Evolutionary conservation across 2,888 invertebrate genomes (phyloP).

Genomic region (Cartodere bifasciata): DNA sequence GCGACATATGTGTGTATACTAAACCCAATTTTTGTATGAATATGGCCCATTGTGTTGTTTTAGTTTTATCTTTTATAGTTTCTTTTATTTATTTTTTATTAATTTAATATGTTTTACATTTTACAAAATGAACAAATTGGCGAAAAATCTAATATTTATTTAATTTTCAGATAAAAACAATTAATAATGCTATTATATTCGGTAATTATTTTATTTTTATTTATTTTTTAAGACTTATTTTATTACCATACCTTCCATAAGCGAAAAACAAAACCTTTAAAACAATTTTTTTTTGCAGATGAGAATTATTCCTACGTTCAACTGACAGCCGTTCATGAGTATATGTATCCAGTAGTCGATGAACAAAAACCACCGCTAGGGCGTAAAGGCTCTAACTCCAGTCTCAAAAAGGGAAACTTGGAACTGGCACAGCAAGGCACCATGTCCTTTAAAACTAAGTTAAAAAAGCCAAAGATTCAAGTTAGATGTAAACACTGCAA

Average conservation of each 20-base stretch:
- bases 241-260: no score
- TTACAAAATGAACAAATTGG: no score
- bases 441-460: constrained; percentile 15
- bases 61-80: no score
- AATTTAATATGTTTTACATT: no score
- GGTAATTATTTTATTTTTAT: not conserved
- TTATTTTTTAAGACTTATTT: not conserved
- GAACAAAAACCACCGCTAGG: constrained; percentile 33
- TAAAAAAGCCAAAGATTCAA: constrained; percentile 18
- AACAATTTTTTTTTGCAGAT: constrained; percentile 33
- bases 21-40: no score
- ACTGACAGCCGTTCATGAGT: constrained; percentile 71
- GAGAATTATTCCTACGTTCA: constrained; percentile 78
- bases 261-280: no score
- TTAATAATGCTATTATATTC: no score
- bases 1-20: no score
- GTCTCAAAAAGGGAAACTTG: constrained; percentile 52
- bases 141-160: no score
- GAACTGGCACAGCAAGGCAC: constrained; percentile 14
- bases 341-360: constrained; percentile 69
- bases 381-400: constrained; percentile 43
- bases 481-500: constrained; percentile 57
- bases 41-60: no score
- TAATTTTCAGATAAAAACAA: no score
- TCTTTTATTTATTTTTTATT: no score